A percentile compares a stretch with the other conserved stretches of the same genome.
Conservation (phyloP, 1,140 invertebrate species). For the Homarus americanus region DNA sequence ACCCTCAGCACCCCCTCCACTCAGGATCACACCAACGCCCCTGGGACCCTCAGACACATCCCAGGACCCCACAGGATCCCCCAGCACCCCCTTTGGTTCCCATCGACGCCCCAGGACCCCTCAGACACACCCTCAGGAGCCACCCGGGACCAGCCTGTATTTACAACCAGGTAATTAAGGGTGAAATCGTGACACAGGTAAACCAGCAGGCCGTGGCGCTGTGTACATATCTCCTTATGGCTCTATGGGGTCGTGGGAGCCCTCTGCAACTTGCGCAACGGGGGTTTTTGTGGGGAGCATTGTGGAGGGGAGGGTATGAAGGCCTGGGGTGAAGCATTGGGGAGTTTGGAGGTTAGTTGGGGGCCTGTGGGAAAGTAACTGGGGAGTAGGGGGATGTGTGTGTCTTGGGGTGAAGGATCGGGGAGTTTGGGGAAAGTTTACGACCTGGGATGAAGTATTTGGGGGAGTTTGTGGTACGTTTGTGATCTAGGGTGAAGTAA, state of each 20-base stretch:
- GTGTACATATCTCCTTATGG: slow-evolving; percentile 22
- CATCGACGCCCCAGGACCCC: too few relatives aligned
- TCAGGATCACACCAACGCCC: too few relatives aligned
- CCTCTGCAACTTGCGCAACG: neutral
- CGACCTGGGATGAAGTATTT: neutral
- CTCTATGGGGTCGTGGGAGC: neutral
- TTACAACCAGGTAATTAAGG: slow-evolving; percentile 57
- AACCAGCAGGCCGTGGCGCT: slow-evolving; percentile 25
- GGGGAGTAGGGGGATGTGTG: neutral
- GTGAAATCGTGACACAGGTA: slow-evolving; percentile 62
- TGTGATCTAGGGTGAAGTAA: too few relatives aligned
- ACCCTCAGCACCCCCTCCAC: too few relatives aligned
- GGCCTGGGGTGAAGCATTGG: neutral
- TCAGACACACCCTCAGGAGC: neutral
- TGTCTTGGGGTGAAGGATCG: too few relatives aligned
- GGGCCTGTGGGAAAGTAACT: neutral
- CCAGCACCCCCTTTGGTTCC: too few relatives aligned
- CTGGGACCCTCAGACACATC: too few relatives aligned
- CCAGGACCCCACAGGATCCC: too few relatives aligned
- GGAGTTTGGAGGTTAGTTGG: neutral
- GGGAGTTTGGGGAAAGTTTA: neutral
- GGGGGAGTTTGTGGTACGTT: neutral
- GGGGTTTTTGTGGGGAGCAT: neutral
- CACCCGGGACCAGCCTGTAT: slow-evolving; percentile 8
- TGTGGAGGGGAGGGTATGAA: neutral